Percentiles rank a stretch among this genome's conserved stretches.
Evolutionary conservation across 2,113 vertebrate species (phyloP).

Genomic region (Bos indicus): DNA sequence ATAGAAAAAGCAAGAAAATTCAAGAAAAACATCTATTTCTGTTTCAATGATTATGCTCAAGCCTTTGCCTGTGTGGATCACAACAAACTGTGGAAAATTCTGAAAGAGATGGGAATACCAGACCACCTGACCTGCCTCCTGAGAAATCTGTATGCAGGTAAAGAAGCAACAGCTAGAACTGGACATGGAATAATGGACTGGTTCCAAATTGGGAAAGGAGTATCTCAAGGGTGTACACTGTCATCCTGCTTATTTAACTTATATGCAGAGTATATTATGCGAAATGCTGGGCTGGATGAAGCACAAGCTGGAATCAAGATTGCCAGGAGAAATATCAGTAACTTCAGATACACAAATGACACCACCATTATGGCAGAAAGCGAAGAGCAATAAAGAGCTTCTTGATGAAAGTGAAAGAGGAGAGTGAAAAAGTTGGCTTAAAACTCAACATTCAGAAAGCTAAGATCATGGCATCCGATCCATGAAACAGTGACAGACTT

Average conservation of each 20-base stretch:
- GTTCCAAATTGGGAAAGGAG: not conserved
- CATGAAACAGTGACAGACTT: not conserved
- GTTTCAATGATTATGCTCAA: not conserved
- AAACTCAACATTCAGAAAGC: not conserved
- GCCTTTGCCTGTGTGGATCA: not conserved
- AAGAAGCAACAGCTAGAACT: not conserved
- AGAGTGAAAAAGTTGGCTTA: not conserved
- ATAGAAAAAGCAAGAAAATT: not conserved
- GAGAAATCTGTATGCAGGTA: not conserved
- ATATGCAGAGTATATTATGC: not conserved
- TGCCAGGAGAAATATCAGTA: not conserved
- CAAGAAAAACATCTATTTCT: not conserved
- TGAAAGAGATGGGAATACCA: not conserved
- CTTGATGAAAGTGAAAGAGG: not conserved
- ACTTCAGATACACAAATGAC: not conserved
- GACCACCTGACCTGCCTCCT: not conserved
- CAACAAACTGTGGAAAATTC: not conserved
- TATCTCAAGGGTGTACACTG: not conserved
- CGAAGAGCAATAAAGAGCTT: not conserved
- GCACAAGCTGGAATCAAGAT: not conserved
- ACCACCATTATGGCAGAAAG: not conserved
- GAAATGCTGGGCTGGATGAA: not conserved
- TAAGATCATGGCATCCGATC: not conserved
- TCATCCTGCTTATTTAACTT: not conserved
- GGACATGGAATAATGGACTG: not conserved